A percentile compares a stretch with the other conserved stretches of the same genome.
Evolutionary conservation across 2,113 vertebrate species (phyloP).

Genomic region (Megaptera novaeangliae): DNA sequence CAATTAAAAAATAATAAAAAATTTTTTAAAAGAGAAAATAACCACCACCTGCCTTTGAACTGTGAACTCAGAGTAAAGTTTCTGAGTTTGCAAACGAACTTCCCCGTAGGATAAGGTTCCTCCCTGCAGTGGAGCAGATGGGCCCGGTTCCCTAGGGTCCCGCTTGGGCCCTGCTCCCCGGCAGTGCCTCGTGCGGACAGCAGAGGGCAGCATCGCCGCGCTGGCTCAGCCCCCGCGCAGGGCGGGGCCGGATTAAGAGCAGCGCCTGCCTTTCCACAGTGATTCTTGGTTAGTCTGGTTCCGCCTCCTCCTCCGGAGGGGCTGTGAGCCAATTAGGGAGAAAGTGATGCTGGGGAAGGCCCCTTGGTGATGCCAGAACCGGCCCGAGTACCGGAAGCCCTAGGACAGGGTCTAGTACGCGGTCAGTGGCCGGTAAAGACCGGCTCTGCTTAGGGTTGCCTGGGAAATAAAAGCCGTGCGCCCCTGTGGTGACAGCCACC

Average conservation of each 20-base stretch:
- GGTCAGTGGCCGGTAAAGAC: rapidly evolving
- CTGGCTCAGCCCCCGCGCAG: no score
- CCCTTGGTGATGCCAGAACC: background rate
- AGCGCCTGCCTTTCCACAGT: background rate
- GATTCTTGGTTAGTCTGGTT: background rate
- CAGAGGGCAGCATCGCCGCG: conserved; percentile 28
- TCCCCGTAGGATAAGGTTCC: background rate
- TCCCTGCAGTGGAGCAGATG: no score
- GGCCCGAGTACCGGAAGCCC: rapidly evolving
- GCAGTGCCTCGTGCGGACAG: background rate
- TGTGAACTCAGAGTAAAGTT: background rate
- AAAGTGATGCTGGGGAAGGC: background rate
- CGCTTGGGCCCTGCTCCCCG: background rate
- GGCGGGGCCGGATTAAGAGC: background rate
- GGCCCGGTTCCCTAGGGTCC: background rate
- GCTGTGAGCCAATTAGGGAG: background rate
- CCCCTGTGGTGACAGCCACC: rapidly evolving
- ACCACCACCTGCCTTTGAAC: background rate
- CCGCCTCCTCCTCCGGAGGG: background rate
- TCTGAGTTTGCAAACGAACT: background rate
- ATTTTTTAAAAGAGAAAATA: background rate
- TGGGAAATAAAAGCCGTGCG: background rate
- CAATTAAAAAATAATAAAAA: background rate
- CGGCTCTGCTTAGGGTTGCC: background rate
- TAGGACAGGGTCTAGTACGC: no score